Evolutionary conservation across 2,888 invertebrate species (phyloP), one percentile per base, ranked within the genome.

Genomic region (Sylvicola cinctus): DNA sequence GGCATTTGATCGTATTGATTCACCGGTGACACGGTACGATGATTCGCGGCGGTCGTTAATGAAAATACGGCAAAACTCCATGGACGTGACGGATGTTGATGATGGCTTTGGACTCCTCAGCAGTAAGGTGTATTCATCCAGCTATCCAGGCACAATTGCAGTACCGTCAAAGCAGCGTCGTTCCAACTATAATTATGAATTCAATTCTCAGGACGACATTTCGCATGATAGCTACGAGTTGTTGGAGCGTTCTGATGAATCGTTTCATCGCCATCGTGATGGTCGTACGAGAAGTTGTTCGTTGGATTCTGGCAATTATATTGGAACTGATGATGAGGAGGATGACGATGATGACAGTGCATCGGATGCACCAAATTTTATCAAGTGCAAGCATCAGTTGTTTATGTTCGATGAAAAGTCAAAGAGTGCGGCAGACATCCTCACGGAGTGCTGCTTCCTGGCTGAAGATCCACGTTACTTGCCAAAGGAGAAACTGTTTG

Each of bases 161-260:
- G 45, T 52, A 35, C 46, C 48, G 25, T 41, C 44, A 20, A 51
- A 46, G 31, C 69, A 73, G 37, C 65, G 65, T 23, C 74, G 70
- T 49, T 60, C 63, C 31, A 53, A 58, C 15, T 50, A 54, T 16
- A 35, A 39, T 11, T 32, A 35, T 32, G 39, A 53, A 7, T 56
- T 47, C 32, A 63, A 65, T 38, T 83, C 83, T 8, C 83, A 83
- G 52, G 84, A 84, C 51, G 84, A 85, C 58, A 61, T 84, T 20
- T 81, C 84, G 23, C 84, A 85, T 53, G 85, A 85, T 53, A 84
- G 83, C 46, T 85, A 85, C 54, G 85, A 85, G 52, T 58, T 85
- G 16, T 61, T 84, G 39, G 83, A 84, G 52, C 75, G 77, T 49
- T 74, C 75, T 38, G 70, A 70, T 45, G 49, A 51, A 38, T 54